phyloP scores from a whole-genome alignment of 2,797 vertebrate species.

The Tenualosa thibaudeaui region DNA sequence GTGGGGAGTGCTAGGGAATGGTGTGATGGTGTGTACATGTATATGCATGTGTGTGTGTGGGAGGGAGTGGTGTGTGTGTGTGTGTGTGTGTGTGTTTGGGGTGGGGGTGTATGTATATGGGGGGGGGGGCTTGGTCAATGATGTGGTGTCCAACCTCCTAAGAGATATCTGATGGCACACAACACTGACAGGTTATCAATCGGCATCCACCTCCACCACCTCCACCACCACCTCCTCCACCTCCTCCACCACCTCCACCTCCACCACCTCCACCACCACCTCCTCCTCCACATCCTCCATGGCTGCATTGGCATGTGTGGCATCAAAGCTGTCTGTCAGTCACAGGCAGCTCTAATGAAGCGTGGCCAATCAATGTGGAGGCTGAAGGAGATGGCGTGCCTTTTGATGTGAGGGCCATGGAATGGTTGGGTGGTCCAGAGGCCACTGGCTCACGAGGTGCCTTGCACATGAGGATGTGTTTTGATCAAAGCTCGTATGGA shows the following conservation, averaged over 20 bases:
- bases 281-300: not conserved
- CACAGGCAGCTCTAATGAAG: not conserved
- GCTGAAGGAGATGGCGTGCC: not conserved
- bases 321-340: not conserved
- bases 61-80: no score
- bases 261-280: no score
- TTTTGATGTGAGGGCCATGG: not conserved
- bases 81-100: not conserved
- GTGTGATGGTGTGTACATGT: no score
- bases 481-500: not conserved
- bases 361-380: not conserved
- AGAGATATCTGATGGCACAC: not conserved
- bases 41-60: not conserved
- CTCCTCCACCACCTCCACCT: not conserved
- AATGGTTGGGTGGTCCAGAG: not conserved
- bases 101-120: no score
- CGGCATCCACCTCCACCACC: no score
- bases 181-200: constrained; percentile 6
- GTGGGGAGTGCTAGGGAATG: no score
- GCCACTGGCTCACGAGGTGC: not conserved
- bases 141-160: not conserved
- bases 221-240: no score
- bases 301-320: not conserved
- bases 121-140: no score
- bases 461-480: no score